These are phyloP conservation scores for Sebastes trivittatus DNA, from an alignment of 2,797 vertebrate species.

Conservation along the genomic window DNA sequence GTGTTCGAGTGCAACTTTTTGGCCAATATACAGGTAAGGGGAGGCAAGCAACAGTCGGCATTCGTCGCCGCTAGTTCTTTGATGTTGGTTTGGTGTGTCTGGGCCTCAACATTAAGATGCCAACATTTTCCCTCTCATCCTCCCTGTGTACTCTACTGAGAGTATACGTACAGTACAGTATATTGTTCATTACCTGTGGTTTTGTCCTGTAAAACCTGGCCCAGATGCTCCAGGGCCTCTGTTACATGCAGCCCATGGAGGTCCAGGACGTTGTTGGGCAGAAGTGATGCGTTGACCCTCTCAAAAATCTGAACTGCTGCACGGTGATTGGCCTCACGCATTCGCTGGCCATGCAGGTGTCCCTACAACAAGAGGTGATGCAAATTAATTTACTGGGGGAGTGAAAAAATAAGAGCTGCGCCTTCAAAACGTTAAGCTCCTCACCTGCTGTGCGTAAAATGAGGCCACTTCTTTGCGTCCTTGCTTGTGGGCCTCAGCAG, in stretches of 20 bases:
- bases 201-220: slow-evolving; percentile 88
- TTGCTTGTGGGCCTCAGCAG: slow-evolving; percentile 90
- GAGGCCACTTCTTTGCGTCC: slow-evolving; percentile 92
- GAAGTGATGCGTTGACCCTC: slow-evolving; percentile 90
- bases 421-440: slow-evolving; percentile 7
- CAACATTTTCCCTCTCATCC: neutral
- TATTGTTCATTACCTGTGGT: slow-evolving; percentile 80
- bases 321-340: slow-evolving; percentile 93
- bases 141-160: neutral
- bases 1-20: too few species aligned
- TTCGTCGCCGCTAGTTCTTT: too few species aligned
- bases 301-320: slow-evolving; percentile 94
- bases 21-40: too few species aligned
- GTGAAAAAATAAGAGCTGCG: neutral
- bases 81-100: too few species aligned
- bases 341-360: slow-evolving; percentile 90
- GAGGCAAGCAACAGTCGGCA: too few species aligned
- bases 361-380: slow-evolving; percentile 78
- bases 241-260: slow-evolving; percentile 97
- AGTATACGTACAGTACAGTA: neutral
- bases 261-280: slow-evolving; percentile 94
- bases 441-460: slow-evolving; percentile 93
- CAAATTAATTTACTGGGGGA: neutral
- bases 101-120: neutral
- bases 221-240: slow-evolving; percentile 90